A percentile compares a stretch with the other conserved stretches of the same genome.
Conservation (phyloP, 1,140 invertebrate genomes). For the Dendroctonus ponderosae region DNA sequence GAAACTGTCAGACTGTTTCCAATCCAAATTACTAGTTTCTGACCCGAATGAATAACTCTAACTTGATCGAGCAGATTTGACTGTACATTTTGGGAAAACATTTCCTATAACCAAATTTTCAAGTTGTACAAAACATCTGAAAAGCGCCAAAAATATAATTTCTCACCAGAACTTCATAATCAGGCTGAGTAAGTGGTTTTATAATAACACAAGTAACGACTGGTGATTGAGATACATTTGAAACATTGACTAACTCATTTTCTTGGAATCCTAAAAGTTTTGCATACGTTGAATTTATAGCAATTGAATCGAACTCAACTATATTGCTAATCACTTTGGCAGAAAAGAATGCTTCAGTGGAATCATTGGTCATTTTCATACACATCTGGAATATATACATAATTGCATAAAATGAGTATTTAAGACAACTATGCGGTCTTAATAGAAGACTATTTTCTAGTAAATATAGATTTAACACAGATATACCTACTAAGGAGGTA, state of each 20-base stretch:
- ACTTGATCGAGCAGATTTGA: conserved; percentile 57
- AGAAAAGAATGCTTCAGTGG: conserved; percentile 42
- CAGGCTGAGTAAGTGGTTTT: conserved; percentile 38
- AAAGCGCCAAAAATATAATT: not conserved
- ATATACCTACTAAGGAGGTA: too few species aligned
- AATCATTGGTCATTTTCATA: conserved; percentile 39
- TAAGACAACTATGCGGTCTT: not conserved
- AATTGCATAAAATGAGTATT: not conserved
- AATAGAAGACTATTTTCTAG: too few species aligned
- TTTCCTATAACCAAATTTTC: conserved; percentile 49
- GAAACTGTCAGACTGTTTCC: conserved; percentile 54
- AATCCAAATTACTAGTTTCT: conserved; percentile 59
- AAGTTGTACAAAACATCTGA: conserved; percentile 3
- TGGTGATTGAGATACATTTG: conserved; percentile 37
- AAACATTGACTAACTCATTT: conserved; percentile 38
- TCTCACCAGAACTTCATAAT: conserved; percentile 47
- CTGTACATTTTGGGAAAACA: conserved; percentile 56
- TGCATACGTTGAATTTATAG: conserved; percentile 44
- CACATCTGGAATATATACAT: conserved; percentile 41
- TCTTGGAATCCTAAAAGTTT: conserved; percentile 42
- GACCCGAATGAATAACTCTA: conserved; percentile 53
- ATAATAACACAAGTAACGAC: conserved; percentile 42
- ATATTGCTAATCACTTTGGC: conserved; percentile 28
- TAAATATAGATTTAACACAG: too few species aligned
- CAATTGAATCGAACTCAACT: conserved; percentile 42